Percentiles rank a stretch among this genome's conserved stretches.
phyloP scores from a whole-genome alignment of 2,113 vertebrate genomes.

The Turdus rufiventris region DNA sequence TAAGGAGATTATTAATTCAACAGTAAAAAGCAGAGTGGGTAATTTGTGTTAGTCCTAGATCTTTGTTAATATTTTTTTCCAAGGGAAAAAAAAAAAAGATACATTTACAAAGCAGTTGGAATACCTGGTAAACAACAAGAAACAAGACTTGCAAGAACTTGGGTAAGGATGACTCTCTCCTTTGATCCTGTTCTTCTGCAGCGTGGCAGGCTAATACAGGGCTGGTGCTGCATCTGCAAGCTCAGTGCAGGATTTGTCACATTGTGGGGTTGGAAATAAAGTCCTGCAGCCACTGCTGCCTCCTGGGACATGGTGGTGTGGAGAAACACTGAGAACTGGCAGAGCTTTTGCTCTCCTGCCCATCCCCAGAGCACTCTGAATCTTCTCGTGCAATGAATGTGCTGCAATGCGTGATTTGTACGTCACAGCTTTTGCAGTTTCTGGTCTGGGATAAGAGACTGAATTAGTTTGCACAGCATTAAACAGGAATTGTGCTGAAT shows the following conservation, averaged over 20 bases:
- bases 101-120: not conserved
- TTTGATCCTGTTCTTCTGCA: not conserved
- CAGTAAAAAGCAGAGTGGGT: not conserved
- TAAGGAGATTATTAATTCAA: not conserved
- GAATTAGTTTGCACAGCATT: not conserved
- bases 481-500: not conserved
- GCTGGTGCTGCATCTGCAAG: not conserved
- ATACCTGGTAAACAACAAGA: not conserved
- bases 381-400: not conserved
- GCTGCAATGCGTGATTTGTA: fast-evolving
- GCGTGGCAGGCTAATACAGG: not conserved
- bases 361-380: not conserved
- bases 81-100: not conserved
- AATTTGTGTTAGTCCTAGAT: not conserved
- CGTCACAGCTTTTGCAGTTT: not conserved
- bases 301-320: not conserved
- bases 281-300: not conserved
- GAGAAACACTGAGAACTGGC: not conserved
- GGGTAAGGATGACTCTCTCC: not conserved
- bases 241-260: not conserved
- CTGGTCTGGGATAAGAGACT: not conserved
- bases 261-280: not conserved
- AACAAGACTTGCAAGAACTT: not conserved
- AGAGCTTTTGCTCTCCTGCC: not conserved
- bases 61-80: not conserved